Base-by-base conservation (phyloP, 1,140 invertebrate genomes). In the Dendroctonus valens region DNA sequence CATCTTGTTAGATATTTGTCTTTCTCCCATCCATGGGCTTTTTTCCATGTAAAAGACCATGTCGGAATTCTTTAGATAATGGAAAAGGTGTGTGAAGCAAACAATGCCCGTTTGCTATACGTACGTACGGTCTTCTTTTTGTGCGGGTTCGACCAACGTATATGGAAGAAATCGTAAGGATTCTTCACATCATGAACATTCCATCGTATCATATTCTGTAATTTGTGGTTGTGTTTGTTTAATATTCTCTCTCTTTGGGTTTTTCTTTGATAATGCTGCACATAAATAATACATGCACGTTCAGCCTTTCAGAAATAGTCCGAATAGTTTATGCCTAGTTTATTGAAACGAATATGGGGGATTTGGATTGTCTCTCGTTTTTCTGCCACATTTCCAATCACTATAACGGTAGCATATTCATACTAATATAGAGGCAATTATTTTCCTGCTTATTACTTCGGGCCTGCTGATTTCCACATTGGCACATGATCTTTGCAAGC, bases 1-100 rank as follows among this genome's bases (percentile, higher is more conserved):
- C 72, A 73, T 72, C 73, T 73, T 74, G 73, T 74, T 74, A 74
- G 72, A 74, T 73, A 74, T 74, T 74, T 74, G 73, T 74, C 72
- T 74, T 65, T 68, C 66, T 65, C 44, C 59, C 54, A 70, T 63
- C 68, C 65, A 59, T 59, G 68, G 55, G 57, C 71, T 72, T 73
- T 73, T 66, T 71, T 71, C 49, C 70, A 55, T 73, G 70, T 71
- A 59, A 50, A 61, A 58, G 60, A 59, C 68, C 63, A 69, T 71
- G 68, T 69, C 48, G 69, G 71, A 73, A 73, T 74, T 67, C 66
- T 58, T 48, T 41, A 69, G 71, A 74, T 74, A 74, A 74, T 74
- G 73, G 73, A 74, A 74, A 74, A 73, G 69, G 72, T 73, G 70
- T 72, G 72, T 73, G 70, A 69, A 67, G 59, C 68, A 55, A 71